Evolutionary conservation across 2,113 vertebrate species (phyloP), one percentile per base, ranked within the genome.

Genomic region (Symphodus melops): DNA sequence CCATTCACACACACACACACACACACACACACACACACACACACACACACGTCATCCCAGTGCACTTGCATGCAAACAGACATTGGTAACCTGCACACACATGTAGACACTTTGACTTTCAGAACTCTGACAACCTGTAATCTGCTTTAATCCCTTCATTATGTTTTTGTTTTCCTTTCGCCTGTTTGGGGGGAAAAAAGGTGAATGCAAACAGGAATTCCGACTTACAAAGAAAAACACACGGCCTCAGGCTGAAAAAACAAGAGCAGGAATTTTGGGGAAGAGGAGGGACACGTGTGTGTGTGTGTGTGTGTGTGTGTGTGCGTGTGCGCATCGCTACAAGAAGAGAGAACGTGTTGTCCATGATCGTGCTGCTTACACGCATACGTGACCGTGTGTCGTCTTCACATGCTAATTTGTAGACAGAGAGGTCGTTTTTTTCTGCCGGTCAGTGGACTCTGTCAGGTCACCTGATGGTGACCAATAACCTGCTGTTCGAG

Each of bases 181-280:
- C 74, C 71, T 78, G 79, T 84, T 92, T 91, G 70, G 85, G 54
- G 54, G 51, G 55, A 81, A 88, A 92, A 88, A 91, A 93, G 90
- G 88, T 92, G 87, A 90, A 88, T 78, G 77, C 86, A 92, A 94
- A 92, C 91, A 92, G 92, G 91, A 94, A 94, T 94, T 93, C 90
- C 82, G 76, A 81, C 83, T 75, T 77, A 86, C 90, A 88, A 90
- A 90, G 89, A 86, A 92, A 92, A 91, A 93, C 88, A 88, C 84
- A 89, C 84, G 82, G 83, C 84, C 84, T 74, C 20, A 42, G 86
- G 87, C 90, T 88, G 84, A 85, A 79, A 86, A 90, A 89, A 90
- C 88, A 92, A 86, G 88, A 77, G 77, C 63, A 20, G 78, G 88
- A 83, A 66, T 80, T 91, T 88, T 90, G 77, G 44, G 61, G 61